Evolutionary conservation across 1,140 invertebrate genomes (phyloP).

Genomic region (Drosophila subpulchrella): DNA sequence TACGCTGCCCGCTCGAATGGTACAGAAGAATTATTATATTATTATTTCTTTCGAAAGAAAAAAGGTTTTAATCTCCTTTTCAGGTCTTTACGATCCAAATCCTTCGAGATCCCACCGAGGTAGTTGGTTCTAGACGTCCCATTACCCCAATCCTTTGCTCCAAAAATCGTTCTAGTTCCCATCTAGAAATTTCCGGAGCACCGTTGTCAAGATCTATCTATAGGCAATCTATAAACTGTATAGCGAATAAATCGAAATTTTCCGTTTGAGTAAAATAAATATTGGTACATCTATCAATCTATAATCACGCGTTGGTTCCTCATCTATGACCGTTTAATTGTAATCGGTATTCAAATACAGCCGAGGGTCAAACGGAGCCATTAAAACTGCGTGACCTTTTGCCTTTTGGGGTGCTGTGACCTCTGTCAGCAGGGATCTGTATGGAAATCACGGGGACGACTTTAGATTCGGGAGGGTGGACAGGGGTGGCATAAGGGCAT

Average conservation of each 20-base stretch:
- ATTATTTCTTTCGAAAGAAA: accelerated
- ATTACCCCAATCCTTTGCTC: background rate
- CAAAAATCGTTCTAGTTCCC: background rate
- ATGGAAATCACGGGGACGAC: slow-evolving; percentile 6
- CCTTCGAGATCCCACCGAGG: background rate
- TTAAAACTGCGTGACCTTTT: slow-evolving; percentile 59
- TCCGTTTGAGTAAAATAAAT: slow-evolving; percentile 4
- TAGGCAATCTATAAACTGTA: background rate
- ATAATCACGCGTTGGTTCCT: slow-evolving; percentile 4
- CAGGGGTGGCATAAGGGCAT: slow-evolving; percentile 41
- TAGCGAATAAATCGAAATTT: slow-evolving; percentile 19
- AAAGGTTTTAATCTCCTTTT: accelerated
- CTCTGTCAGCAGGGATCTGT: slow-evolving; percentile 67
- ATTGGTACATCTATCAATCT: slow-evolving; percentile 17
- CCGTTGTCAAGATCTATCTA: background rate
- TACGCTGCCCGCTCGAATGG: slow-evolving; percentile 36
- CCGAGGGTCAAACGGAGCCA: slow-evolving; percentile 48
- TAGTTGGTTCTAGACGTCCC: slow-evolving; percentile 19
- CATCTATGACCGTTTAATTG: slow-evolving; percentile 29
- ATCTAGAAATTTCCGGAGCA: background rate
- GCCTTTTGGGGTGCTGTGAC: slow-evolving; percentile 53
- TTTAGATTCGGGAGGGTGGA: background rate
- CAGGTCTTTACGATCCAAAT: slow-evolving; percentile 38
- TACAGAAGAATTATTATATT: background rate
- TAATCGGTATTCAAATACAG: slow-evolving; percentile 55